Base-by-base conservation (phyloP, 2,797 vertebrate genomes). In the Neostethus bicornis region DNA sequence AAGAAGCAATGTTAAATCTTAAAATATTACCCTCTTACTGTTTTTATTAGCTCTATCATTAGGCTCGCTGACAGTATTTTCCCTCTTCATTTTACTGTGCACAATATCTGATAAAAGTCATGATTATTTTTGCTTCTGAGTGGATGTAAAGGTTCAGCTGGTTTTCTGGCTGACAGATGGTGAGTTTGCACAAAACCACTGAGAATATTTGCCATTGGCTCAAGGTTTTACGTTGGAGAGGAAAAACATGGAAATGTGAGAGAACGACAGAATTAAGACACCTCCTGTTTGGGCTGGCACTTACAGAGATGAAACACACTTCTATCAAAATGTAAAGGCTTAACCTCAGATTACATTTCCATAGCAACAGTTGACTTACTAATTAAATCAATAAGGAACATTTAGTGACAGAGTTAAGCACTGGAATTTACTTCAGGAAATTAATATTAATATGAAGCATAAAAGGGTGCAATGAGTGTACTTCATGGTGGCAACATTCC, bases 81-180 rank as follows among this genome's bases (percentile, higher is more conserved):
- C 37, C 29, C 26, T 31, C 17, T 12, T 10, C 4, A 29, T 26
- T 50, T 29, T 2, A 32, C 42, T 52, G 16, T 16, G 24, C 59
- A 64, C 43, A 61, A 48, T 46, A 35, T 17, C 37, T 44, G 42
- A 10, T 19, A 46, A 47, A 65, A 31, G 5, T 41, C 26, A 21
- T 52, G 16, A 13, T 45, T 66, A 12, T 14, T 63, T n/a, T 32
- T 47, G 41, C 41, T 29, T 70, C 20, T 51, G 13, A 29, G 37
- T 55, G 67, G 69, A 38, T 55, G 48, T 53, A 38, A 51, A 23
- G 45, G 48, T 62, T 56, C 47, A 58, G 53, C 52, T 23, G n/a
- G 35, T 19, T n/a, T 73, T 80, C 17, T 45, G 16, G 51, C 6
- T 68, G 63, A 65, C 70, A 74, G 72, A 83, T 73, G 67, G 61